phyloP scores from a whole-genome alignment of 2,113 vertebrate species.

The Trogon surrucura region DNA sequence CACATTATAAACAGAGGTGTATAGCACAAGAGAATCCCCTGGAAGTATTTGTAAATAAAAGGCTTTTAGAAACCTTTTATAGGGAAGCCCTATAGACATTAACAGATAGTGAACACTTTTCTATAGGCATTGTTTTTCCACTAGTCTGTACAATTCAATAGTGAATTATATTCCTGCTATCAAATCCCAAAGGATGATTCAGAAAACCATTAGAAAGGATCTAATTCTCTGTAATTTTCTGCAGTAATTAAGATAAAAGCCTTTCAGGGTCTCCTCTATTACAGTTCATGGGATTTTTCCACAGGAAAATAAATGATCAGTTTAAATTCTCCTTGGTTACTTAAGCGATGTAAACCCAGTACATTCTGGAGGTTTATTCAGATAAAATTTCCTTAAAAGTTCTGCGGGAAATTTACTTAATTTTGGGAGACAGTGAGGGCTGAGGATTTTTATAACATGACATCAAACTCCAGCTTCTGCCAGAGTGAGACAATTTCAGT shows the following conservation, averaged over 20 bases:
- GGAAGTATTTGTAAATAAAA: constrained; percentile 29
- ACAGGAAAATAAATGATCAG: constrained; percentile 9
- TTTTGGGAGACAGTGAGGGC: neutral
- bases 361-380: constrained; percentile 11
- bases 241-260: constrained; percentile 64
- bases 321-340: constrained; percentile 42
- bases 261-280: constrained; percentile 38
- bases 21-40: neutral
- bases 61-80: constrained; percentile 29
- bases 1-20: constrained; percentile 16
- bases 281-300: constrained; percentile 45
- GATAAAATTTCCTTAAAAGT: neutral
- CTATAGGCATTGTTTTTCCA: constrained; percentile 28
- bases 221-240: constrained; percentile 60
- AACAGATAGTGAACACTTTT: constrained; percentile 14
- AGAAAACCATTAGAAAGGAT: constrained; percentile 52
- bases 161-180: constrained; percentile 22
- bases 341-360: neutral
- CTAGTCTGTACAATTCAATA: constrained; percentile 45
- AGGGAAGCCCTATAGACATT: constrained; percentile 7
- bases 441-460: neutral
- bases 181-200: constrained; percentile 43
- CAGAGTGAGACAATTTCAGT: neutral
- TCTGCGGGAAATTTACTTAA: neutral
- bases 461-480: neutral